A percentile compares a stretch with the other conserved stretches of the same genome.
These are phyloP conservation scores for Actinemys pallida DNA, from an alignment of 2,113 vertebrate genomes.

Conservation along the genomic window DNA sequence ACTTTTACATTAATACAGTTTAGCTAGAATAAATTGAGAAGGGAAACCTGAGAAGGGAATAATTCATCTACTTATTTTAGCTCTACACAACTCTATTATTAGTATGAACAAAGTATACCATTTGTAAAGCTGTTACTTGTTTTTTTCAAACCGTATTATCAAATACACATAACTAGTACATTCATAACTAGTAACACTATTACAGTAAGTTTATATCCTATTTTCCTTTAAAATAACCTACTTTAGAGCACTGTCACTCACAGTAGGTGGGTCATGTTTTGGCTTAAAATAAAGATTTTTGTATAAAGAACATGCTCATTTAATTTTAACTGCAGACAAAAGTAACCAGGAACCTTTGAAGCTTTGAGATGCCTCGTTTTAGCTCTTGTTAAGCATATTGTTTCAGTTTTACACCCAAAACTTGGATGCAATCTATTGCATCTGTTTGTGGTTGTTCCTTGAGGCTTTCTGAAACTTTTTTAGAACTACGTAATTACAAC, in stretches of 20 bases:
- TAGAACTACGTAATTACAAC: neutral
- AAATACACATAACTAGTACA: neutral
- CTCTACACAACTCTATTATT: neutral
- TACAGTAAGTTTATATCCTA: neutral
- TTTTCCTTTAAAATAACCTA: neutral
- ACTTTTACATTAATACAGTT: neutral
- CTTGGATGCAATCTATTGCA: neutral
- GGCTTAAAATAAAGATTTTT: neutral
- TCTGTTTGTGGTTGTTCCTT: neutral
- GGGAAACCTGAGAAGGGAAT: neutral
- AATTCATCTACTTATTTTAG: neutral
- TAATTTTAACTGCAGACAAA: neutral
- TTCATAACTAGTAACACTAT: neutral
- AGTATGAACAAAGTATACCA: neutral
- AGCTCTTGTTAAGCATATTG: neutral
- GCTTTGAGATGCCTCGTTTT: neutral
- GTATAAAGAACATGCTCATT: neutral
- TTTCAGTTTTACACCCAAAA: neutral
- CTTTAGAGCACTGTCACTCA: neutral
- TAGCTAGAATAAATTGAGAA: neutral
- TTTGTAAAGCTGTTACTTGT: neutral
- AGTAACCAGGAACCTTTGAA: neutral
- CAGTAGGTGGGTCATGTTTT: neutral
- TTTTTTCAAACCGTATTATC: neutral
- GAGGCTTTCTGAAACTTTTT: neutral